Percentiles rank a stretch among this genome's conserved stretches.
Evolutionary conservation across 2,888 invertebrate genomes (phyloP).

Genomic region (Drosophila limbata): DNA sequence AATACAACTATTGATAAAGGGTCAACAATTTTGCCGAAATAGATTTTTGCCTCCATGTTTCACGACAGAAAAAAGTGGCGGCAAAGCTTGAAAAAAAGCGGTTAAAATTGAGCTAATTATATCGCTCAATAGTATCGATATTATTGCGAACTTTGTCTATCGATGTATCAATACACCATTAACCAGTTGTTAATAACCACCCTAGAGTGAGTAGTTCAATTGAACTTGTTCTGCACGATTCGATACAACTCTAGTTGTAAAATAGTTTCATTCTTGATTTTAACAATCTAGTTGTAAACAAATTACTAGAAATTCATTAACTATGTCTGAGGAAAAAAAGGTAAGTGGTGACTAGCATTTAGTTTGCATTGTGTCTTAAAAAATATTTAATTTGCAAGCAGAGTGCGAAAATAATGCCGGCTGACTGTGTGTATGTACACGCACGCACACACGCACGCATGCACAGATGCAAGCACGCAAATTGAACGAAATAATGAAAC

Average conservation of each 20-base stretch:
- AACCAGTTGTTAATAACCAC: too few species aligned
- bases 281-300: background rate
- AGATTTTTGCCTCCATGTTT: too few species aligned
- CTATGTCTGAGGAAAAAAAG: slow-evolving; percentile 35
- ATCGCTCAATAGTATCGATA: too few species aligned
- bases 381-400: background rate
- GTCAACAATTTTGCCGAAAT: too few species aligned
- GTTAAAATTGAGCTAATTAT: too few species aligned
- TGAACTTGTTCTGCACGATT: too few species aligned
- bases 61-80: too few species aligned
- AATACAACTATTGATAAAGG: too few species aligned
- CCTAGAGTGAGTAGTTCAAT: too few species aligned
- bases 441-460: slow-evolving; percentile 1
- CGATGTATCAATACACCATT: too few species aligned
- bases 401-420: slow-evolving; percentile 28
- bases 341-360: background rate
- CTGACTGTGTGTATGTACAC: slow-evolving; percentile 4
- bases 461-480: slow-evolving; percentile 1
- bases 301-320: slow-evolving; percentile 1
- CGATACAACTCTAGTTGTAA: background rate
- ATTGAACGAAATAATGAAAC: slow-evolving; percentile 10
- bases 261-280: slow-evolving; percentile 9
- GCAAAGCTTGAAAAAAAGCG: too few species aligned
- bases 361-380: background rate
- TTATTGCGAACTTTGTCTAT: too few species aligned